A percentile compares a stretch with the other conserved stretches of the same genome.
These are phyloP conservation scores for Clanis bilineata DNA, from an alignment of 2,888 invertebrate species.

Conservation along the genomic window DNA sequence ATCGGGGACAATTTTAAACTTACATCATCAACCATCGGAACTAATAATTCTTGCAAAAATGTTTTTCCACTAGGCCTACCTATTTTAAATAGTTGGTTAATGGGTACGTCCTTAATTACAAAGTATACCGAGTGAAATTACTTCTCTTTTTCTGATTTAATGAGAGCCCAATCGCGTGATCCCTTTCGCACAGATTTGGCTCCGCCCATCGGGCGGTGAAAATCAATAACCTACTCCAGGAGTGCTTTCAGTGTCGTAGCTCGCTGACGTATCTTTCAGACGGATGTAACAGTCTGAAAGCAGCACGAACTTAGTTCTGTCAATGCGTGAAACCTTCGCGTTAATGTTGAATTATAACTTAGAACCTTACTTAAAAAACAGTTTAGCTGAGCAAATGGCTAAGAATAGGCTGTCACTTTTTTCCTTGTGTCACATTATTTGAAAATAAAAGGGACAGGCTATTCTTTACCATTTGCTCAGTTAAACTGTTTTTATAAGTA, in stretches of 20 bases:
- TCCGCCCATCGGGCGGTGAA: constrained; percentile 78
- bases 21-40: constrained; percentile 53
- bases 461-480: too few relatives aligned
- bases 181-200: constrained; percentile 78
- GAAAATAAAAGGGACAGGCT: too few relatives aligned
- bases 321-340: neutral
- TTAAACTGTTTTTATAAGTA: too few relatives aligned
- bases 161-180: constrained; percentile 76
- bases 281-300: constrained; percentile 21
- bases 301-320: constrained; percentile 2
- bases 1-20: constrained; percentile 43
- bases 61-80: constrained; percentile 69
- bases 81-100: constrained; percentile 81
- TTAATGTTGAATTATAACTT: neutral
- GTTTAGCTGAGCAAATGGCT: too few relatives aligned
- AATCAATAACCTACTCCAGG: constrained; percentile 81
- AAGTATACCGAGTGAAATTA: constrained; percentile 69
- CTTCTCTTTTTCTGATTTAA: constrained; percentile 77
- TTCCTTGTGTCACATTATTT: too few relatives aligned
- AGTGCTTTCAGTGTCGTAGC: constrained; percentile 76
- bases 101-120: constrained; percentile 80
- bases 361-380: too few relatives aligned
- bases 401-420: too few relatives aligned
- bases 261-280: constrained; percentile 64
- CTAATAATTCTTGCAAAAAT: constrained; percentile 65